Evolutionary conservation across 2,113 vertebrate species (phyloP).

Genomic region (Nycticorax nycticorax): DNA sequence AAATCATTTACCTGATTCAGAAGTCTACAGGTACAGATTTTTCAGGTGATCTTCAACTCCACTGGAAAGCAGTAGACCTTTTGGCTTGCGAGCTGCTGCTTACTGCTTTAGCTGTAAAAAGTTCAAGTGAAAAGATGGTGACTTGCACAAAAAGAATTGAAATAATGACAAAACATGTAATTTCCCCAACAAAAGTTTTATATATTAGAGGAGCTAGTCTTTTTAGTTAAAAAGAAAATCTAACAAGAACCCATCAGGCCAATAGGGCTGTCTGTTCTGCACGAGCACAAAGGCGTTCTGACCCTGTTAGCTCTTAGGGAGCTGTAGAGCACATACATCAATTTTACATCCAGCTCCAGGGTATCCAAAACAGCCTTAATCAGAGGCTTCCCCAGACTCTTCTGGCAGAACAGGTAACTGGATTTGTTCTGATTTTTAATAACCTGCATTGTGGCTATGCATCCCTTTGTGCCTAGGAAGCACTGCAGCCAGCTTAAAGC

Average conservation of each 20-base stretch:
- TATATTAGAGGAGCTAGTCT: neutral
- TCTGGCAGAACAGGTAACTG: neutral
- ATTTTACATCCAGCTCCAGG: neutral
- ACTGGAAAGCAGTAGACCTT: neutral
- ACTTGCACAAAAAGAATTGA: neutral
- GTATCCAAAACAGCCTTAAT: neutral
- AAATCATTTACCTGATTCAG: neutral
- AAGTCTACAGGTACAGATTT: neutral
- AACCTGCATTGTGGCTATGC: neutral
- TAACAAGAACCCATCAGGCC: neutral
- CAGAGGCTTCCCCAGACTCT: neutral
- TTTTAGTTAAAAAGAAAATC: neutral
- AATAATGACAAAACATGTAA: neutral
- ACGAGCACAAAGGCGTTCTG: neutral
- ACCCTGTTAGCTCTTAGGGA: neutral
- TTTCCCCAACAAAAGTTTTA: neutral
- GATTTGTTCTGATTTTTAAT: neutral
- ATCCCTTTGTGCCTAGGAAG: neutral
- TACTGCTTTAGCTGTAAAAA: neutral
- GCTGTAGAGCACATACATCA: neutral
- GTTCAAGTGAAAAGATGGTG: neutral
- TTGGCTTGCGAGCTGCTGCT: neutral
- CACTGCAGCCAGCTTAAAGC: neutral
- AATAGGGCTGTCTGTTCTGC: neutral
- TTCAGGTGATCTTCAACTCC: neutral